Conservation (phyloP, 2,113 vertebrate genomes). For the Mugil cephalus region DNA sequence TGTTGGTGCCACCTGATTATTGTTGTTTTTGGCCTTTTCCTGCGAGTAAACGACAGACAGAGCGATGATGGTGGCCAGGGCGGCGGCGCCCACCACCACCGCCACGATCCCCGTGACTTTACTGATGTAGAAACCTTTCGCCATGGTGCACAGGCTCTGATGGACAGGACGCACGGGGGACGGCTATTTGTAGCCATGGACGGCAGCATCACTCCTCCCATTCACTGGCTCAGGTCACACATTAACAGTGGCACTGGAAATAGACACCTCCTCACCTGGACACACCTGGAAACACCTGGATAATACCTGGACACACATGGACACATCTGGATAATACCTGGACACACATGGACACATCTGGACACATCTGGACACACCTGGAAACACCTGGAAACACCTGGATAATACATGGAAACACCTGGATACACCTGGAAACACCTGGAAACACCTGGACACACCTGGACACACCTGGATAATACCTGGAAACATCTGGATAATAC, state of each 20-base stretch:
- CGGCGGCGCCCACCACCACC: conserved; percentile 80
- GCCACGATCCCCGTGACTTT: conserved; percentile 83
- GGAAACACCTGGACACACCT: no score
- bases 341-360: no score
- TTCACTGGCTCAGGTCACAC: conserved; percentile 64
- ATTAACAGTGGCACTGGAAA: conserved; percentile 71
- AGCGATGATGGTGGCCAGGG: conserved; percentile 89
- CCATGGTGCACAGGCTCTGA: conserved; percentile 83
- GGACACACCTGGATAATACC: no score
- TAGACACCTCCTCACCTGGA: neutral
- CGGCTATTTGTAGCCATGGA: conserved; percentile 61
- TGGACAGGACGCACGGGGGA: neutral
- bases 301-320: no score
- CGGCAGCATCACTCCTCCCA: conserved; percentile 62
- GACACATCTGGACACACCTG: no score
- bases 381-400: no score
- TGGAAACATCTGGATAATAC: no score
- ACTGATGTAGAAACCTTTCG: conserved; percentile 91
- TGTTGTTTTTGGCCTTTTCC: conserved; percentile 86
- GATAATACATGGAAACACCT: no score
- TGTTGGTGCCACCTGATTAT: neutral
- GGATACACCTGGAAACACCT: no score
- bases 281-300: neutral
- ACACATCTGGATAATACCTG: no score
- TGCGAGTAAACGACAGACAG: conserved; percentile 91